These are phyloP conservation scores for Enteromius mattozi DNA, from an alignment of 2,797 vertebrate species.

Conservation along the genomic window DNA sequence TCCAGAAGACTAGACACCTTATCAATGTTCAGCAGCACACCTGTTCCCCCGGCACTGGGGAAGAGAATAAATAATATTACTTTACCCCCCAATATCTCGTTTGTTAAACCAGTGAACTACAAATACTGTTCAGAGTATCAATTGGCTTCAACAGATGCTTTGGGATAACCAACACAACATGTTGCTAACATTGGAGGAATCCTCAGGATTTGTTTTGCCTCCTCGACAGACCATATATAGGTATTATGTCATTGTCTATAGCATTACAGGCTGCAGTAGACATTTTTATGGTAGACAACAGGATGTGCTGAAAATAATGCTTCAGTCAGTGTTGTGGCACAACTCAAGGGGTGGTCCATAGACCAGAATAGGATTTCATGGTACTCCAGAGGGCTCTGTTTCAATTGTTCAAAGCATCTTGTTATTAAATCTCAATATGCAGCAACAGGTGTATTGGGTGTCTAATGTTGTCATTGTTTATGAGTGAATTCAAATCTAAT, in stretches of 20 bases:
- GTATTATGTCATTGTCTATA: constrained; percentile 69
- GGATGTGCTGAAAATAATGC: constrained; percentile 69
- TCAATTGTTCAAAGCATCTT: constrained; percentile 52
- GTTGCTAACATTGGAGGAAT: constrained; percentile 68
- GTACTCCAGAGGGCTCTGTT: constrained; percentile 32
- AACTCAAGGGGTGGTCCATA: constrained; percentile 42
- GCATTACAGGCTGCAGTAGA: constrained; percentile 59
- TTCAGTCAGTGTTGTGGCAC: constrained; percentile 54
- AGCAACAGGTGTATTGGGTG: constrained; percentile 42
- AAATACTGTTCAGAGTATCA: not conserved
- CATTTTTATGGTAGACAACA: constrained; percentile 68
- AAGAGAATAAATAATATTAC: constrained; percentile 34
- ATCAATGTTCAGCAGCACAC: constrained; percentile 85
- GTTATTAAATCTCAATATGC: constrained; percentile 48
- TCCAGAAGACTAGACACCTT: constrained; percentile 80
- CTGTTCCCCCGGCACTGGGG: constrained; percentile 83
- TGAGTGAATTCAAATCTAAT: constrained; percentile 18
- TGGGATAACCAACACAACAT: constrained; percentile 50
- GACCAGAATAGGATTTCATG: constrained; percentile 40
- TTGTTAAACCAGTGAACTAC: not conserved
- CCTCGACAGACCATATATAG: constrained; percentile 63
- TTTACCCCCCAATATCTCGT: not conserved
- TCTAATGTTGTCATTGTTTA: constrained; percentile 8
- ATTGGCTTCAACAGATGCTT: constrained; percentile 27
- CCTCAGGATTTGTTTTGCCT: constrained; percentile 44